Base-by-base conservation (phyloP, 2,888 invertebrate species). In the Rhagonycha fulva region DNA sequence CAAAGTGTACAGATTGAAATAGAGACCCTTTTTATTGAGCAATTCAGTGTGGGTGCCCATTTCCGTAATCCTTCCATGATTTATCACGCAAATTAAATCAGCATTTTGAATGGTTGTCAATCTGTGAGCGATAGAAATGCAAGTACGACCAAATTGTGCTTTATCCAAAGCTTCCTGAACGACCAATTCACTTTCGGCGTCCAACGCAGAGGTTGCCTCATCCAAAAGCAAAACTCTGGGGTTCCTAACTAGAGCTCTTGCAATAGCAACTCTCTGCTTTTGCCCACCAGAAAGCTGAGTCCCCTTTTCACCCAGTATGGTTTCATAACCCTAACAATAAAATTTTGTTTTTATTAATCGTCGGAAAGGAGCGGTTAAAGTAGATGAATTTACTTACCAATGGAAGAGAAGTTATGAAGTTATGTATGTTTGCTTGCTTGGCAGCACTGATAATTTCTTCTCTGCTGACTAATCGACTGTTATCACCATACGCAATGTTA, bases 211-310 rank as follows among this genome's bases (percentile, higher is more conserved):
- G 0, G 97, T 97, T 0, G 96, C 97, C 87, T 97, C 97, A 82
- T 97, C 97, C 14, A 95, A 86, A 2, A 96, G 88, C 63, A 96
- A 87, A 79, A 97, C 93, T 71, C 91, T 90, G 0, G 97, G 97
- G 85, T 96, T 92, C 28, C 95, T 90, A 2, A 97, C 91, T 7
- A 97, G 88, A 0, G 97, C 97, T 79, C 97, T 90, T 0, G 97
- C 97, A 81, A 97, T 97, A 3, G 97, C 97, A 62, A 97, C 95
- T 74, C 96, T 89, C 86, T 97, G 97, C 85, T 96, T 97, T 86
- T 97, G 96, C 0, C 96, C 96, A 12, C 96, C 96, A 0, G 94
- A 94, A 62, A 95, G 85, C 74, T 95, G 94, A 0, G 95, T 93
- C 1, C 96, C 96, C 75, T 94, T 90, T 84, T 96, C 96, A 5